Evolutionary conservation across 2,113 vertebrate species (phyloP), one percentile per base, ranked within the genome.

Genomic region (Anolis carolinensis): DNA sequence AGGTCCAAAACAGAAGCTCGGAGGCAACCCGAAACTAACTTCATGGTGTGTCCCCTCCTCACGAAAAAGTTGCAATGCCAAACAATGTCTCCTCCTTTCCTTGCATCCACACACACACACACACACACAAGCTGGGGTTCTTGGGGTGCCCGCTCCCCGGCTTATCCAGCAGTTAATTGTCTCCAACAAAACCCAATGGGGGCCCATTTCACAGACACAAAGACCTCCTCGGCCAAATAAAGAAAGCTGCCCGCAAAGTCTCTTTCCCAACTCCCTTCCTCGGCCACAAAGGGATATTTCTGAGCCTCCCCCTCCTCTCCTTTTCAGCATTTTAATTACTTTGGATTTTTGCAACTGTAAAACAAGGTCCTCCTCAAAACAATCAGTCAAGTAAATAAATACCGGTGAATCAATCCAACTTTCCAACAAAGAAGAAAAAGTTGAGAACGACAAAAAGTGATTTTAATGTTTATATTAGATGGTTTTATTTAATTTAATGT

Each of bases 141-240:
- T 44, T 75, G 67, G 59, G 71, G 14, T 36, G 94, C 78, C 96
- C 97, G 2, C 21, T 14, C 65, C 44, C 97, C 90, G 93, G 96
- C 96, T 96, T 86, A 74, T 95, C 95, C 96, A 95, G 94, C 93
- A 95, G 96, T 97, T 98, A 98, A 98, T 98, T 97, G 97, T 97
- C 96, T 97, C 96, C 96, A 96, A 97, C 97, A 97, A 97, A 97
- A 97, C 97, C 97, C 98, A 97, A 98, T 98, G 97, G 97, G 97
- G 97, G 97, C 96, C 98, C 77, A 20, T 98, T 98, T 98, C 97
- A 97, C 97, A 95, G 97, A 98, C 96, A 99, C 98, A 99, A 99
- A 99, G 98, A 94, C 96, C 97, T 98, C 98, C 97, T 95, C 96
- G 97, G 97, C 96, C 97, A 96, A 98, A 98, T 98, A 98, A 98